Evolutionary conservation across 2,113 vertebrate genomes (phyloP), one percentile per base, ranked within the genome.

Genomic region (Cebidichthys violaceus): DNA sequence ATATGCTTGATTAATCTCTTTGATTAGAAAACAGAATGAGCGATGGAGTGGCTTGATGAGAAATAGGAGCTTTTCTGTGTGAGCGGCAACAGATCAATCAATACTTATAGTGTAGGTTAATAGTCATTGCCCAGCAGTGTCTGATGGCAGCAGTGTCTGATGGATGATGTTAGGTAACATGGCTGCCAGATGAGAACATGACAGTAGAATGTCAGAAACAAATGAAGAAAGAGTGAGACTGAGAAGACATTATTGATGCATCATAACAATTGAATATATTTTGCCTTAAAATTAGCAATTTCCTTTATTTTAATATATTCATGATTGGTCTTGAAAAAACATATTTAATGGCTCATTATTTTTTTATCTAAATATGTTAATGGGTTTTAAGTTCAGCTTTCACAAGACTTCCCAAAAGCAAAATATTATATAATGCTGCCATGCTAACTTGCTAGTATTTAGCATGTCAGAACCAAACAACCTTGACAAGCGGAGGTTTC

Each of bases 61-160:
- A 81, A 83, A 88, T 85, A 81, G 47, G 68, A 86, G 81, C 72
- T 77, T 75, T 73, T 79, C 65, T 45, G 31, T 22, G 39, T 71
- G 50, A 62, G 80, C 31, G 33, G 66, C 77, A 70, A 72, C 71
- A 85, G 62, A 91, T 93, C 75, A 83, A 90, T 92, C 92, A 90
- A 60, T 68, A 74, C 64, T 85, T 17, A 45, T 68, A 73, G 85
- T 64, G 68, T 84, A 82, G 87, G 82, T 90, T 90, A 93, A 90
- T 84, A 78, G 84, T 86, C 33, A 88, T 84, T 87, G 73, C 81
- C 54, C 64, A 45, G 65, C 64, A 75, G 79, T 6, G 43, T 80
- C 73, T 89, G 85, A 93, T 86, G 72, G 68, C 64, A 45, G 65
- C 64, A 75, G 79, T 6, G 43, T 80, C 73, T 89, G 85, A 93